Evolutionary conservation across 2,113 vertebrate species (phyloP), one percentile per base, ranked within the genome.

Genomic region (Paracanthobrama guichenoti): DNA sequence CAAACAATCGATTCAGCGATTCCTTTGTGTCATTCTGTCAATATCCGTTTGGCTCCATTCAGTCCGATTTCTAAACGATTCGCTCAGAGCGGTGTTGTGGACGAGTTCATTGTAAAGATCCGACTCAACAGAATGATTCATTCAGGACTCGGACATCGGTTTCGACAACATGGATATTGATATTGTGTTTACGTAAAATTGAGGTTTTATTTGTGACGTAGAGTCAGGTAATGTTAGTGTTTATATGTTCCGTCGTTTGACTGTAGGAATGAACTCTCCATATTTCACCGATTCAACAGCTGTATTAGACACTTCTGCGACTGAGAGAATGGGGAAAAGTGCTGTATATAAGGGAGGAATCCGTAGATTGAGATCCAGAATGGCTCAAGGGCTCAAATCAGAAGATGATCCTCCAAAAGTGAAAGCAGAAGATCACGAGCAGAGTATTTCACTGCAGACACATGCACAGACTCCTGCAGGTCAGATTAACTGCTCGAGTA

Each of bases 381-480:
- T 90, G 1, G 75, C 46, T 80, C n/a, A 55, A 46, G 85, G 16
- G 26, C 50, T 24, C 20, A 74, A 42, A 28, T 39, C 42, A 22
- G 22, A 79, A 72, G 81, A 79, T 44, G 66, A 42, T 66, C 3
- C 69, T 26, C 82, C 28, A 12, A 14, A 12, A 31, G 86, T 85
- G 79, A 90, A 84, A 12, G 88, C 89, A 86, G 93, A 94, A 78
- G 76, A 76, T 28, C 91, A 91, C 67, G 92, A 94, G 64, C 71
- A 72, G 20, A 87, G 6, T 12, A 80, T 91, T 55, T 86, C 85
- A 24, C 77, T 44, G 55, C 39, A 26, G 10, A 44, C 28, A 13
- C n/a, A 5, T 16, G 22, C 22, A 7, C 31, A 46, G 9, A 10
- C 53, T 53, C 5, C 44, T 39, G 1, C 48, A 67, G 75, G 60